Evolutionary conservation across 2,797 vertebrate genomes (phyloP).

Genomic region (Oreochromis grahami): DNA sequence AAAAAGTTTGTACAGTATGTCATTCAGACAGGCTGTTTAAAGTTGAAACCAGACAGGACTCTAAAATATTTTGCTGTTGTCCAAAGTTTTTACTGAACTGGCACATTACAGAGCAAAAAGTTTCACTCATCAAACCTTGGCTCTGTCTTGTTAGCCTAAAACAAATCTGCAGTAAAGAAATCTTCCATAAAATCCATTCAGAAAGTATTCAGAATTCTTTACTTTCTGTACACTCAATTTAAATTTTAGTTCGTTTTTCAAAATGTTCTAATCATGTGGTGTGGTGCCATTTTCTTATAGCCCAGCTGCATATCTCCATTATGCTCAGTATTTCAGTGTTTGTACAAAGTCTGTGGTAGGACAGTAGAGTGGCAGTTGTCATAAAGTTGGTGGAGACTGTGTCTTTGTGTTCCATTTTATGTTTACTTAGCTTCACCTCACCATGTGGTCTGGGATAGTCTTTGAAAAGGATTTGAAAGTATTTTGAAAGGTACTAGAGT

Average conservation of each 20-base stretch:
- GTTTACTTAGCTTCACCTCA: background rate
- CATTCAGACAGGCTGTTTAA: slow-evolving; percentile 14
- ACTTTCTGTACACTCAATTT: background rate
- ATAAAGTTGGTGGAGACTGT: background rate
- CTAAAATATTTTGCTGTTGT: background rate
- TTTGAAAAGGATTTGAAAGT: background rate
- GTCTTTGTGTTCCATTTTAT: background rate
- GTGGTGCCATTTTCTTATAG: background rate
- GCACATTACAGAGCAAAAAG: background rate
- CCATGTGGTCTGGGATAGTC: background rate
- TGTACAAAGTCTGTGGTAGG: background rate
- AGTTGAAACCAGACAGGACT: background rate
- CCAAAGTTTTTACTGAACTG: background rate
- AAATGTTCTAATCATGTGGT: background rate
- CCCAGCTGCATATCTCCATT: background rate
- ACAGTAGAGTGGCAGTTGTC: background rate
- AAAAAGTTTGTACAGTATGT: slow-evolving; percentile 1
- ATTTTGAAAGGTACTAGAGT: background rate
- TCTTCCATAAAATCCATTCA: background rate
- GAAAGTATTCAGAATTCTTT: background rate
- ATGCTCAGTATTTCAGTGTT: background rate
- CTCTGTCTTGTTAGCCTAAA: background rate
- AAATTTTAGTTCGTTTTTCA: background rate
- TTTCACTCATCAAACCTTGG: background rate
- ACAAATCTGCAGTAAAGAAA: background rate